Conservation (phyloP, 2,888 invertebrate genomes). For the Limenitis camilla region DNA sequence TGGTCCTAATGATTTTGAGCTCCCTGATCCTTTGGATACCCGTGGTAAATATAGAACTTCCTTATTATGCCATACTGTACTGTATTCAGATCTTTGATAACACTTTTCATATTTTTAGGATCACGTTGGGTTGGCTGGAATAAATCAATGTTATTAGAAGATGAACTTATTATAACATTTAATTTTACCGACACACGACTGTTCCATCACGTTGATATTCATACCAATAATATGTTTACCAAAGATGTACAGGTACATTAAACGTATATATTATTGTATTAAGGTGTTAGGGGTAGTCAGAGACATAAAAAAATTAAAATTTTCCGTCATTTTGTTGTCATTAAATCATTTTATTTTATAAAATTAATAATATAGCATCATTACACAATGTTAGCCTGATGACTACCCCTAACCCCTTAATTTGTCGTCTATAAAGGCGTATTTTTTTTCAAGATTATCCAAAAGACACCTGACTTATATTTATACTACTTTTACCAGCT, state of each 20-base stretch:
- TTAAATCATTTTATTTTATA: no score
- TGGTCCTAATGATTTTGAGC: constrained; percentile 79
- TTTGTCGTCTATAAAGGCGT: no score
- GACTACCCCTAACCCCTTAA: no score
- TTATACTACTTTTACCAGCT: constrained; percentile 61
- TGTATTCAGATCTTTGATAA: neutral
- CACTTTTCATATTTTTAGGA: constrained; percentile 45
- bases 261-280: no score
- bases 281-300: no score
- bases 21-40: constrained; percentile 73
- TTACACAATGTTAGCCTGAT: no score
- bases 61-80: constrained; percentile 4
- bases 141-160: constrained; percentile 75
- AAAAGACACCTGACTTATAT: neutral
- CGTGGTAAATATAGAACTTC: constrained; percentile 53
- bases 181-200: constrained; percentile 85
- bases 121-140: constrained; percentile 93
- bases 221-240: constrained; percentile 86
- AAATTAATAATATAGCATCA: no score
- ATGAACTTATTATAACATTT: constrained; percentile 83
- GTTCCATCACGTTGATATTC: constrained; percentile 81
- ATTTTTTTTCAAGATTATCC: neutral
- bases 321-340: no score
- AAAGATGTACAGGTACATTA: constrained; percentile 83
- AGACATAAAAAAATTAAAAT: no score